A percentile compares a stretch with the other conserved stretches of the same genome.
phyloP scores from a whole-genome alignment of 2,113 vertebrate genomes.

The Microcebus jonahi region DNA sequence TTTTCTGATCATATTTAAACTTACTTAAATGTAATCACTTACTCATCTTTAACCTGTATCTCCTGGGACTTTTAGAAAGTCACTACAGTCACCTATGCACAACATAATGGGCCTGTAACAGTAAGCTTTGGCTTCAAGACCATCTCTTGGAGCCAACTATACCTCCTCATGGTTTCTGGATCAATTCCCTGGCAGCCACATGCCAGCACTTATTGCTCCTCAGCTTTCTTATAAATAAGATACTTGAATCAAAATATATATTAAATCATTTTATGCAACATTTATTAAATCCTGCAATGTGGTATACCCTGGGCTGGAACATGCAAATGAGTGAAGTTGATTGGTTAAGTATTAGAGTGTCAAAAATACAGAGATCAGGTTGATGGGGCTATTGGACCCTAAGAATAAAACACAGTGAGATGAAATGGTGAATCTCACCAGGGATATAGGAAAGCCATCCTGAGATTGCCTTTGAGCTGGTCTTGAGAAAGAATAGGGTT shows the following conservation, averaged over 20 bases:
- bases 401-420: neutral
- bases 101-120: slow-evolving; percentile 15
- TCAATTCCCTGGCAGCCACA: neutral
- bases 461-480: neutral
- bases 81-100: neutral
- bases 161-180: neutral
- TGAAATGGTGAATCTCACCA: neutral
- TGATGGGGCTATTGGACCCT: neutral
- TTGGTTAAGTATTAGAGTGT: neutral
- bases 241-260: neutral
- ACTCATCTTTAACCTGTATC: neutral
- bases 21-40: slow-evolving; percentile 60
- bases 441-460: neutral
- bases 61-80: slow-evolving; percentile 36
- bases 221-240: slow-evolving; percentile 32
- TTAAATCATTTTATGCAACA: neutral
- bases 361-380: neutral
- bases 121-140: neutral
- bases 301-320: neutral
- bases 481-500: neutral
- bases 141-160: neutral
- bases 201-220: neutral
- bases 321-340: neutral
- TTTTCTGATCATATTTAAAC: slow-evolving; percentile 62
- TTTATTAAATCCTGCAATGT: neutral